phyloP scores from a whole-genome alignment of 2,888 invertebrate species.

The Eupeodes latifasciatus region DNA sequence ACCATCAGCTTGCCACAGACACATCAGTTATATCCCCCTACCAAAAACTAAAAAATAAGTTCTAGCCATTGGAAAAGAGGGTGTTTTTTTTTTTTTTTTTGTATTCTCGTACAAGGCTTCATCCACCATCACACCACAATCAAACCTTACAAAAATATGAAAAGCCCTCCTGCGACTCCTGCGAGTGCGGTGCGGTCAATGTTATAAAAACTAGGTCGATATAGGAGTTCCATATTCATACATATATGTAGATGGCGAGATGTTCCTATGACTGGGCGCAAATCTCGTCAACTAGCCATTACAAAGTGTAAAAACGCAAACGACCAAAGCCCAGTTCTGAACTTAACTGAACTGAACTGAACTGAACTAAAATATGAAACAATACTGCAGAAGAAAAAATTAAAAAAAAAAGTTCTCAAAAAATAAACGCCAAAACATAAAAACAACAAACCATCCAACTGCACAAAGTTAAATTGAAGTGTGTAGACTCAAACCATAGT shows the following conservation, averaged over 20 bases:
- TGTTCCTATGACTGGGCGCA: neutral
- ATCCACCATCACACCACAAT: slow-evolving; percentile 1
- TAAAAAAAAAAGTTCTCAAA: slow-evolving; percentile 7
- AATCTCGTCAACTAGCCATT: slow-evolving; percentile 73
- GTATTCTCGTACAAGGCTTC: slow-evolving; percentile 3
- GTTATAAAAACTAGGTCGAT: slow-evolving; percentile 41
- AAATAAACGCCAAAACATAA: slow-evolving; percentile 39
- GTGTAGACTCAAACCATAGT: slow-evolving; percentile 52
- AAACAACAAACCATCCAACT: slow-evolving; percentile 68
- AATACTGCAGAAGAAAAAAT: slow-evolving; percentile 8
- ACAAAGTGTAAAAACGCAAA: slow-evolving; percentile 70
- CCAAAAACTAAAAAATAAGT: slow-evolving; percentile 1
- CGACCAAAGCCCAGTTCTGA: slow-evolving; percentile 14
- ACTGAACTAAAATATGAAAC: slow-evolving; percentile 16
- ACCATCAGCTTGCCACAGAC: slow-evolving; percentile 24
- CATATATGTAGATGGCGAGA: neutral
- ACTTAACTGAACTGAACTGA: too few relatives aligned
- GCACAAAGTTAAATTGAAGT: slow-evolving; percentile 75
- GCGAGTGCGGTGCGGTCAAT: slow-evolving; percentile 54
- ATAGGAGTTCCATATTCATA: too few relatives aligned
- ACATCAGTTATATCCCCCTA: too few relatives aligned
- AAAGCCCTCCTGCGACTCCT: slow-evolving; percentile 45
- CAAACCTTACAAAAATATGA: slow-evolving; percentile 60
- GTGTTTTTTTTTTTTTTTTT: slow-evolving; percentile 45
- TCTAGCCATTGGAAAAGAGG: slow-evolving; percentile 30